phyloP scores from a whole-genome alignment of 2,888 invertebrate species.

The Hecatera dysodea region DNA sequence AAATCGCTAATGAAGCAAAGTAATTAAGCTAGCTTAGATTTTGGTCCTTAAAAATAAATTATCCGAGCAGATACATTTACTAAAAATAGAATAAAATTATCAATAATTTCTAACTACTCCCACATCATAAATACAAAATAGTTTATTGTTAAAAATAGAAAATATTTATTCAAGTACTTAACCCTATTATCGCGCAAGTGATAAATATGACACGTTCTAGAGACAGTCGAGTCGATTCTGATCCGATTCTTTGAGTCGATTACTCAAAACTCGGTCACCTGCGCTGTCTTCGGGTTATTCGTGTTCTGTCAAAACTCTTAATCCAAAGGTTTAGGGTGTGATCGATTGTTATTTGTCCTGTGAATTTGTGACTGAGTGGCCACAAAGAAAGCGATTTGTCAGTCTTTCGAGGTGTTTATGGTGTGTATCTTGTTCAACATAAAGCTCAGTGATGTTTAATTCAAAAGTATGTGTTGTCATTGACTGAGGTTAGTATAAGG shows the following conservation, averaged over 20 bases:
- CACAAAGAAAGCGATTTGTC: constrained; percentile 15
- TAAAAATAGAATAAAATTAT: background rate
- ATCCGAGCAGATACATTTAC: background rate
- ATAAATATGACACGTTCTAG: constrained; percentile 49
- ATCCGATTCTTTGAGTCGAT: constrained; percentile 73
- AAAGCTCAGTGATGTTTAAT: background rate
- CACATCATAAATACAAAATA: too few relatives aligned
- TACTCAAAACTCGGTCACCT: constrained; percentile 79
- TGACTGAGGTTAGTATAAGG: too few relatives aligned
- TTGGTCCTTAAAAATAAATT: too few relatives aligned
- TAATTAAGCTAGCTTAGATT: too few relatives aligned
- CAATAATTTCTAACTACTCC: background rate
- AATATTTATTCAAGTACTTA: constrained; percentile 35
- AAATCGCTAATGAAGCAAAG: too few relatives aligned
- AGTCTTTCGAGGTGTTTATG: background rate
- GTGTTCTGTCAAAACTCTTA: constrained; percentile 77
- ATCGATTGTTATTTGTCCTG: constrained; percentile 73
- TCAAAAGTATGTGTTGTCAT: background rate
- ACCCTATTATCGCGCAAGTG: constrained; percentile 41
- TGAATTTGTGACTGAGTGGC: constrained; percentile 54
- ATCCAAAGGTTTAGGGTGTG: constrained; percentile 76
- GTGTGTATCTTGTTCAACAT: background rate
- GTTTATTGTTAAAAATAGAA: too few relatives aligned
- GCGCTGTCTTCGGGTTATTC: constrained; percentile 68
- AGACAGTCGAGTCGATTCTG: constrained; percentile 63